phyloP scores from a whole-genome alignment of 2,113 vertebrate species.

The Candoia aspera region DNA sequence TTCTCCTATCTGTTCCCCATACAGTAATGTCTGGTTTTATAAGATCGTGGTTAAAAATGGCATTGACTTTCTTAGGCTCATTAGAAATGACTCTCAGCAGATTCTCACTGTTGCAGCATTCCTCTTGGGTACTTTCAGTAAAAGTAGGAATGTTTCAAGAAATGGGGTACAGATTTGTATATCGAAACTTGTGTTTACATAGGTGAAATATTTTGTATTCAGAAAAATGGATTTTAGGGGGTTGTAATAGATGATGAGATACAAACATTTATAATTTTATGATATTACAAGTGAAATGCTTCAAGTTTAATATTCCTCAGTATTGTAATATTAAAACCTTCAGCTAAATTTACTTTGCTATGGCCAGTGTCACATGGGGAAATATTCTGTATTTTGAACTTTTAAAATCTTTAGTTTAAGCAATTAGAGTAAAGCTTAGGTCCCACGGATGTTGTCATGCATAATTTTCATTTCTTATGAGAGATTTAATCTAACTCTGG shows the following conservation, averaged over 20 bases:
- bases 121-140: neutral
- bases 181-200: slow-evolving; percentile 1
- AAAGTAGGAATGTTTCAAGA: neutral
- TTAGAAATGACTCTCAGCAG: neutral
- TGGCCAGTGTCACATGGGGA: neutral
- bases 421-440: slow-evolving; percentile 49
- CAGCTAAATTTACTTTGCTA: slow-evolving; percentile 12
- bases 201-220: slow-evolving; percentile 15
- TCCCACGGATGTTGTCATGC: neutral
- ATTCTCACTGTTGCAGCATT: neutral
- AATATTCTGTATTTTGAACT: slow-evolving; percentile 29
- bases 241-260: slow-evolving; percentile 17
- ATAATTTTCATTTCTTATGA: neutral
- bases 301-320: slow-evolving; percentile 28
- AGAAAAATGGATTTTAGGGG: slow-evolving; percentile 33
- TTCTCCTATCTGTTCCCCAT: no score
- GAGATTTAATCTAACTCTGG: neutral
- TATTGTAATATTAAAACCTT: slow-evolving; percentile 39
- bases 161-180: slow-evolving; percentile 15
- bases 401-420: slow-evolving; percentile 54
- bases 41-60: accelerated
- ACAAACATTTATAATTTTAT: neutral
- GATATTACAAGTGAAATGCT: slow-evolving; percentile 27
- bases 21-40: neutral
- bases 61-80: accelerated